Percentiles rank a stretch among this genome's conserved stretches.
Evolutionary conservation across 2,113 vertebrate species (phyloP).

Genomic region (Pogonocichla stellata): DNA sequence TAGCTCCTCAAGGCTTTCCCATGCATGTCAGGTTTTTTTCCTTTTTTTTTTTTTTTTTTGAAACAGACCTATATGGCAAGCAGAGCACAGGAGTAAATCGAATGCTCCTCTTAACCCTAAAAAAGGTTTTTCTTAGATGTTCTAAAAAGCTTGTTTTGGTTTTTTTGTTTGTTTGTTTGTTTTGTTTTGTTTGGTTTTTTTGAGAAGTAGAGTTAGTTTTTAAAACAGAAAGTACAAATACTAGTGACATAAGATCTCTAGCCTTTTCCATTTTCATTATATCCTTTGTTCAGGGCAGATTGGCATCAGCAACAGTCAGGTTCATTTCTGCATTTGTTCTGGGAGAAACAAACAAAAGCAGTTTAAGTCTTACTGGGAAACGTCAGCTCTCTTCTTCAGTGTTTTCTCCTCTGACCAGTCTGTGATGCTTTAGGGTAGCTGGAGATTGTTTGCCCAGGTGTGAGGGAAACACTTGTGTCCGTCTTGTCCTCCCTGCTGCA

Average conservation of each 20-base stretch:
- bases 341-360: neutral
- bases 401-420: neutral
- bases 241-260: neutral
- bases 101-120: neutral
- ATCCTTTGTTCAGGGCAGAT: neutral
- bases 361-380: neutral
- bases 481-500: neutral
- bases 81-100: neutral
- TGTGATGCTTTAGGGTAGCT: neutral
- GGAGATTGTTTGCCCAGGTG: neutral
- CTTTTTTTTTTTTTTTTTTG: neutral
- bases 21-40: neutral
- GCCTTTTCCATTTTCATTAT: neutral
- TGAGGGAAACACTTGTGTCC: neutral
- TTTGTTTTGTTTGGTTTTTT: neutral
- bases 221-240: neutral
- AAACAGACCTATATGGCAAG: neutral
- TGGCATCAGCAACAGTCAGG: neutral
- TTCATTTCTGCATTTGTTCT: neutral
- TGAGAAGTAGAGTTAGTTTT: neutral
- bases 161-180: too few species aligned
- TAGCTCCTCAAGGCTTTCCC: neutral
- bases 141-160: neutral
- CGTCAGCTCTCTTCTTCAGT: rapidly evolving
- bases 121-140: neutral